phyloP scores from a whole-genome alignment of 2,888 invertebrate genomes.

The Lobophora halterata region DNA sequence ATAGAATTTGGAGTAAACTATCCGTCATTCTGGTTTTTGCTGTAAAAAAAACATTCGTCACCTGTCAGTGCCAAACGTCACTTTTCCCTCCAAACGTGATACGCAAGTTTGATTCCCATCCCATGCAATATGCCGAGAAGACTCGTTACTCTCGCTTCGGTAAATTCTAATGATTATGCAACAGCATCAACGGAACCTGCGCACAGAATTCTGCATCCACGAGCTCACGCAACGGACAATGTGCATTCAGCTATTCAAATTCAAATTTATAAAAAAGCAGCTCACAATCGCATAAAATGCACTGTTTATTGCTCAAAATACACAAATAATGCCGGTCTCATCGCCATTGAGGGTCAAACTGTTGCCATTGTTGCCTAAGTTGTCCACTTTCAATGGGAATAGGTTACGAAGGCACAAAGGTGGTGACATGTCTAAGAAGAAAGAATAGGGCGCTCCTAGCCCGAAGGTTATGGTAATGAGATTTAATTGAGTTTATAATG shows the following conservation, averaged over 20 bases:
- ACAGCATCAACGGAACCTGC: constrained; percentile 72
- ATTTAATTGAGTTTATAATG: constrained; percentile 81
- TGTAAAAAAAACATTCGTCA: constrained; percentile 36
- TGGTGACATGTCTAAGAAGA: constrained; percentile 72
- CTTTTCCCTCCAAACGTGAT: constrained; percentile 63
- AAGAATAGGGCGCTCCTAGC: constrained; percentile 57
- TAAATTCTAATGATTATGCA: constrained; percentile 76
- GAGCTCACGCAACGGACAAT: constrained; percentile 79
- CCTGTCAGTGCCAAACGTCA: constrained; percentile 54
- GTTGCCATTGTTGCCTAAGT: constrained; percentile 71
- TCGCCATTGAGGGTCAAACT: constrained; percentile 74
- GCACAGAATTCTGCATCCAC: constrained; percentile 62
- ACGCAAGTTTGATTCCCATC: constrained; percentile 65
- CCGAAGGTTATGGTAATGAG: constrained; percentile 72
- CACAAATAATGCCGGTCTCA: constrained; percentile 74
- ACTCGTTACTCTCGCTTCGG: constrained; percentile 59
- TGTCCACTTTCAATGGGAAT: constrained; percentile 66
- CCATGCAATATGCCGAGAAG: constrained; percentile 54
- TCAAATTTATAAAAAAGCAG: constrained; percentile 63
- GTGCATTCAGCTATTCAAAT: constrained; percentile 73
- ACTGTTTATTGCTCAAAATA: constrained; percentile 80
- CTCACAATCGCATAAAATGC: constrained; percentile 77
- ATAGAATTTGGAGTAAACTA: constrained; percentile 24
- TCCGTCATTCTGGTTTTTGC: constrained; percentile 13
- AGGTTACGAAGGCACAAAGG: constrained; percentile 74